A percentile compares a stretch with the other conserved stretches of the same genome.
phyloP scores from a whole-genome alignment of 2,797 vertebrate species.

The Bryconaethiops microstoma region DNA sequence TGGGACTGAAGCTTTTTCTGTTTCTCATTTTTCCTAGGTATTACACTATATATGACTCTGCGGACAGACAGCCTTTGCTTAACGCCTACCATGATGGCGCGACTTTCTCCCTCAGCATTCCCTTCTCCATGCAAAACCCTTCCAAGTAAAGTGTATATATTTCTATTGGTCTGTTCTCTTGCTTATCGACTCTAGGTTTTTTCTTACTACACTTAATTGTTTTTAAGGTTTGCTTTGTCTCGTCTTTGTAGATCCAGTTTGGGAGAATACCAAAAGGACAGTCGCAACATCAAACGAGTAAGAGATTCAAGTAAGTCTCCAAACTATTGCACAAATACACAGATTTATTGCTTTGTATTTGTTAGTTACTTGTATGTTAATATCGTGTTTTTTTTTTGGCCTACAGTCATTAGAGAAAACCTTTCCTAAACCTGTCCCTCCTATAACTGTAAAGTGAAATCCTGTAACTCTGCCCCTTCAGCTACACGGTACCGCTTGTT shows the following conservation, averaged over 20 bases:
- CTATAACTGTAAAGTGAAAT: background rate
- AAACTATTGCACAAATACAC: background rate
- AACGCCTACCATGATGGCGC: slow-evolving; percentile 92
- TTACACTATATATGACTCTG: slow-evolving; percentile 88
- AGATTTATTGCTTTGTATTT: background rate
- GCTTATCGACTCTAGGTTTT: background rate
- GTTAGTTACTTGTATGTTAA: too few relatives aligned
- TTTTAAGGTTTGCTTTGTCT: background rate
- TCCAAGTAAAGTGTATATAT: slow-evolving; percentile 74
- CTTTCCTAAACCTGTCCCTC: background rate
- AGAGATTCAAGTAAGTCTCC: slow-evolving; percentile 86
- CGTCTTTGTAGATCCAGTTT: slow-evolving; percentile 79
- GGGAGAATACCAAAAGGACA: slow-evolving; percentile 89
- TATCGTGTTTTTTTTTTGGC: background rate
- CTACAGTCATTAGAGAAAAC: background rate
- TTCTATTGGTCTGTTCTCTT: background rate
- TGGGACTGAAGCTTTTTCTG: background rate
- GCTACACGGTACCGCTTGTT: slow-evolving; percentile 85
- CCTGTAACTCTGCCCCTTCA: slow-evolving; percentile 55
- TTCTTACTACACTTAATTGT: too few relatives aligned
- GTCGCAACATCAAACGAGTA: slow-evolving; percentile 87
- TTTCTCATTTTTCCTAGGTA: slow-evolving; percentile 66
- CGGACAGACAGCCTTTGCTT: slow-evolving; percentile 86
- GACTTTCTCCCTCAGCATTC: slow-evolving; percentile 87
- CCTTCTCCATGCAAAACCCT: slow-evolving; percentile 79